Evolutionary conservation across 2,888 invertebrate species (phyloP).

Genomic region (Acrobasis suavella): DNA sequence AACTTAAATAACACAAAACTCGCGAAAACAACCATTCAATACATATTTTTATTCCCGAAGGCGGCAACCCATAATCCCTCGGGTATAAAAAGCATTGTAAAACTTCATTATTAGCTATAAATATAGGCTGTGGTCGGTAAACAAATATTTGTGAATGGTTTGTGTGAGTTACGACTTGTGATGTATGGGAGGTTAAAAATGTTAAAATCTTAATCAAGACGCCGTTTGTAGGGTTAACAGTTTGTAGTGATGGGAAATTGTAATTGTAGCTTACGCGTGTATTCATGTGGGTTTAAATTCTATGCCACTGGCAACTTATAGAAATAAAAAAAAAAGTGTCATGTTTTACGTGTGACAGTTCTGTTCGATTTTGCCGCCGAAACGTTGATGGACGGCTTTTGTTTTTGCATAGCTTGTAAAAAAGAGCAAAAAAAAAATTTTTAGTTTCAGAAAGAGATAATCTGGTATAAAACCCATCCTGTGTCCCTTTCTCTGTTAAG

Average conservation of each 20-base stretch:
- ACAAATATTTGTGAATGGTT: conserved; percentile 19
- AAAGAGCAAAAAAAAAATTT: too few relatives aligned
- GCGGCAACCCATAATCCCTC: conserved; percentile 49
- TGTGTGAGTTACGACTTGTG: conserved; percentile 10
- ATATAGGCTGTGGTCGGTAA: conserved; percentile 32
- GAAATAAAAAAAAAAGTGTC: too few relatives aligned
- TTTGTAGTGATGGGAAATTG: background rate
- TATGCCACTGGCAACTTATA: too few relatives aligned
- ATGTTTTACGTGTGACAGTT: too few relatives aligned
- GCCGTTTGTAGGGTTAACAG: conserved; percentile 12
- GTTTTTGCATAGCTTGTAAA: too few relatives aligned
- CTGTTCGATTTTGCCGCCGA: too few relatives aligned
- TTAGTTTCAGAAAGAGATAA: too few relatives aligned
- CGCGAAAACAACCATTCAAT: conserved; percentile 7
- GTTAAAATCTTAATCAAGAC: conserved; percentile 18
- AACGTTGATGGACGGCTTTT: too few relatives aligned
- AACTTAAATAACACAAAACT: conserved; percentile 12
- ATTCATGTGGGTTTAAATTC: too few relatives aligned
- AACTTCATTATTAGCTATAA: conserved; percentile 69
- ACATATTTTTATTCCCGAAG: conserved; percentile 41
- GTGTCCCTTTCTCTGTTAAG: too few relatives aligned
- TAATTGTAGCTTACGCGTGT: too few relatives aligned
- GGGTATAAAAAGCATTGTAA: conserved; percentile 48
- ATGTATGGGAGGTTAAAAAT: conserved; percentile 16
- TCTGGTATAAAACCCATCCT: too few relatives aligned